A percentile compares a stretch with the other conserved stretches of the same genome.
These are phyloP conservation scores for Dipus sagitta DNA, from an alignment of 2,797 vertebrate species.

Conservation along the genomic window DNA sequence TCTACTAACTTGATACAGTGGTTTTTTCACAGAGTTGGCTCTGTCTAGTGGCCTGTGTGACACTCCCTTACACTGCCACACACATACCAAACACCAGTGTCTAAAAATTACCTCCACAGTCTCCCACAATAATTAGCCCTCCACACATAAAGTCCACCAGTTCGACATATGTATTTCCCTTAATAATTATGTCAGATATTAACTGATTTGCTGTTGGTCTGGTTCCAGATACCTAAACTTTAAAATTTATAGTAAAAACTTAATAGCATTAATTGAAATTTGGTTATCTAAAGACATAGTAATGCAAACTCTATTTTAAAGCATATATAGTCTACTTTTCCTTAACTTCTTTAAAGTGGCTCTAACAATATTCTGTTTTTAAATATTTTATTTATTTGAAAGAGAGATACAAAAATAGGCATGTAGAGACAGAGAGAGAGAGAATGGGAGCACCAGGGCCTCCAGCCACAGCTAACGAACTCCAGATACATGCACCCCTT, in stretches of 20 bases:
- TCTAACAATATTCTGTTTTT: constrained; percentile 32
- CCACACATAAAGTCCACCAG: background rate
- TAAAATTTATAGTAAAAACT: background rate
- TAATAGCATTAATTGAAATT: constrained; percentile 9
- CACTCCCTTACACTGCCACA: background rate
- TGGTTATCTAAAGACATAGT: background rate
- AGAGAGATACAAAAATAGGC: too few relatives aligned
- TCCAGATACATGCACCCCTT: too few relatives aligned
- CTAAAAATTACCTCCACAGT: background rate
- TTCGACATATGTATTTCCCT: background rate
- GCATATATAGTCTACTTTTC: background rate
- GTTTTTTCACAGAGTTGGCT: background rate
- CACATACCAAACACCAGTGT: background rate
- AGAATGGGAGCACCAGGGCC: too few relatives aligned
- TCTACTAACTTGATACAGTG: background rate
- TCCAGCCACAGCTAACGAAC: too few relatives aligned
- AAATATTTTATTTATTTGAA: too few relatives aligned
- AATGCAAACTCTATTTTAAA: background rate
- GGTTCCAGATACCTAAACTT: background rate
- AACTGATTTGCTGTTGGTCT: constrained; percentile 9
- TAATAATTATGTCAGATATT: background rate
- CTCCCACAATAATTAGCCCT: background rate
- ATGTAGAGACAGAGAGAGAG: too few relatives aligned
- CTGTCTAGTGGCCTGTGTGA: background rate
- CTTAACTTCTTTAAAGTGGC: background rate